These are phyloP conservation scores for Ephestia elutella DNA, from an alignment of 1,140 invertebrate species.

Conservation along the genomic window DNA sequence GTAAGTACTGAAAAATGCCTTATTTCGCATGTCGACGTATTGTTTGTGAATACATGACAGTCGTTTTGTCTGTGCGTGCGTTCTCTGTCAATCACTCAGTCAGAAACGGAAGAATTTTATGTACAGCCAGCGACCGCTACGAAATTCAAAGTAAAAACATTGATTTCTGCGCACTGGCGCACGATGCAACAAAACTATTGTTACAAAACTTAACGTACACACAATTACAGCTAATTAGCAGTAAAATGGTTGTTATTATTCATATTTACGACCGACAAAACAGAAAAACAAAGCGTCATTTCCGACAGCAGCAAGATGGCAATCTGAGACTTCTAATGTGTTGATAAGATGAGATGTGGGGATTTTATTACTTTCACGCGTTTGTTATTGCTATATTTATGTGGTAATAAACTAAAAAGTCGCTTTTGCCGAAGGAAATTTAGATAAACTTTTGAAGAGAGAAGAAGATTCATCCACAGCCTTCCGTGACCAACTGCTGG, in stretches of 20 bases:
- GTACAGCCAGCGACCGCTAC: too few species aligned
- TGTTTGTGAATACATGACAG: too few species aligned
- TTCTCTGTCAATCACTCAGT: too few species aligned
- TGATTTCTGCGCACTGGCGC: neutral
- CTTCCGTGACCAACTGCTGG: too few species aligned
- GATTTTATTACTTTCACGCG: neutral
- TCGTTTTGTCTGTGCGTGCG: too few species aligned
- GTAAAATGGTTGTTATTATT: neutral
- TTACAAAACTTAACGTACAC: neutral
- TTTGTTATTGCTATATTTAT: neutral
- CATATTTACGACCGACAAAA: neutral
- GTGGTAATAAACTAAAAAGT: too few species aligned
- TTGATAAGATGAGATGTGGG: neutral
- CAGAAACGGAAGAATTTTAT: too few species aligned
- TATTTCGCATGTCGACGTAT: too few species aligned
- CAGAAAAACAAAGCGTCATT: constrained; percentile 6
- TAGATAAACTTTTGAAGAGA: neutral
- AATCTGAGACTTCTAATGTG: neutral
- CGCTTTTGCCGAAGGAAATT: neutral
- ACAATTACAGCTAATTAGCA: constrained; percentile 6
- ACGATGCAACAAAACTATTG: neutral
- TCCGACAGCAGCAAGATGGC: neutral
- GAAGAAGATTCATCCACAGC: too few species aligned
- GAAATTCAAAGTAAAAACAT: neutral
- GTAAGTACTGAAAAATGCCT: too few species aligned